Evolutionary conservation across 2,797 vertebrate genomes (phyloP).

Genomic region (Orientallactaga sibirica): DNA sequence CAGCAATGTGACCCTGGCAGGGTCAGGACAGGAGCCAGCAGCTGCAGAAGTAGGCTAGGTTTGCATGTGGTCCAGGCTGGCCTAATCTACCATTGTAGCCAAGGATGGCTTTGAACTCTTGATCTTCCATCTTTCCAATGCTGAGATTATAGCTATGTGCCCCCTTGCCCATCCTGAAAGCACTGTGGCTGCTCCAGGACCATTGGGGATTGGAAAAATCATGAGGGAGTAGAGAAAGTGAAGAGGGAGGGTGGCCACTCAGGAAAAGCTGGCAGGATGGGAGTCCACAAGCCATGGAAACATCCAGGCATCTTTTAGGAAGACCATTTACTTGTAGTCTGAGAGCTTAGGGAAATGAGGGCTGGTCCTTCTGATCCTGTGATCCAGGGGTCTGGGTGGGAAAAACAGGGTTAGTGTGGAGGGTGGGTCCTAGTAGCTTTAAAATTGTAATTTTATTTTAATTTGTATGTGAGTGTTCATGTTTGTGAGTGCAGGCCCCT

Average conservation of each 20-base stretch:
- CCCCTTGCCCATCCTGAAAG: background rate
- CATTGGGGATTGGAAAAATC: background rate
- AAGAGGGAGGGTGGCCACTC: rapidly evolving
- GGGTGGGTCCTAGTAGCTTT: too few relatives aligned
- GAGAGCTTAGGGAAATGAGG: too few relatives aligned
- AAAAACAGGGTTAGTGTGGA: background rate
- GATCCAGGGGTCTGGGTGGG: background rate
- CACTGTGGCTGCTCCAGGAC: too few relatives aligned
- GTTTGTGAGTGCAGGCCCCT: too few relatives aligned
- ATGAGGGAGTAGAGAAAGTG: background rate
- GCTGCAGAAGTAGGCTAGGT: background rate
- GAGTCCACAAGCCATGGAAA: background rate
- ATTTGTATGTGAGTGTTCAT: too few relatives aligned
- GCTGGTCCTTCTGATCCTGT: background rate
- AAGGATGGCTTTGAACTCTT: background rate
- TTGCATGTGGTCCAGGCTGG: background rate
- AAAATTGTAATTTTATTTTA: too few relatives aligned
- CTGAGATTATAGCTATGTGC: too few relatives aligned
- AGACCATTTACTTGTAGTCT: rapidly evolving
- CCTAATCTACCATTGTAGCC: background rate
- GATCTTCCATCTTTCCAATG: background rate
- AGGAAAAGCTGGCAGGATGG: background rate
- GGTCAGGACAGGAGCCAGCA: background rate
- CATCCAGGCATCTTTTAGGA: background rate
- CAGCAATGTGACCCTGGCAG: too few relatives aligned